Base-by-base conservation (phyloP, 2,888 invertebrate species). In the Rhabditoides inermis region DNA sequence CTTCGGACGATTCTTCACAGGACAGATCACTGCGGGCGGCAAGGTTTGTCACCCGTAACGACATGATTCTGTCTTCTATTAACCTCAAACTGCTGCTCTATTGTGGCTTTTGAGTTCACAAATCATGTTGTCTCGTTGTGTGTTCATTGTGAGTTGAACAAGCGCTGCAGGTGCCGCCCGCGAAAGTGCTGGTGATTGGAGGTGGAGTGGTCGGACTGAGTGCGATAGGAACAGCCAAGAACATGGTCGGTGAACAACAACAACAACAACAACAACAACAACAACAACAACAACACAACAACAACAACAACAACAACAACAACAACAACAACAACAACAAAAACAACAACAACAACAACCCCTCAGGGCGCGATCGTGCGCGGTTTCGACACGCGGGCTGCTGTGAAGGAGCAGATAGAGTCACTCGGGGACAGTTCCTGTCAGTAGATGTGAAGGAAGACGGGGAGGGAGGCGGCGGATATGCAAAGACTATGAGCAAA, bases 141-240 rank as follows among this genome's bases (percentile, higher is more conserved):
- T n/a, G n/a, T n/a, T n/a, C n/a, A n/a, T n/a, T n/a, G n/a, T n/a
- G n/a, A n/a, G n/a, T n/a, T n/a, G n/a, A n/a, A n/a, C n/a, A n/a
- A n/a, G 3, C 18, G 3, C 23, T 49, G 4, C 18, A 55, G 76
- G 87, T 89, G 23, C 88, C 88, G 0, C 89, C 89, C 6, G 88
- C 88, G 49, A 88, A 88, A 77, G 85, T 89, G 63, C 80, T 90
- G 61, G 85, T 90, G 35, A 85, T 90, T 66, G 90, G 90, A 58
- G 89, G 88, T 45, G 89, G 90, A 48, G 90, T 90, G 42, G 89
- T 89, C 39, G 90, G 89, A 42, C 79, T 90, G 63, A 85, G 88
- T 27, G 88, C 89, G 26, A 85, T 87, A 48, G 88, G 86, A 26
- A 87, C 88, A 72, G 88, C 89, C 39, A 70, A 85, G 83, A 82